A percentile compares a stretch with the other conserved stretches of the same genome.
Evolutionary conservation across 2,797 vertebrate species (phyloP).

Genomic region (Gobio occitaniae): DNA sequence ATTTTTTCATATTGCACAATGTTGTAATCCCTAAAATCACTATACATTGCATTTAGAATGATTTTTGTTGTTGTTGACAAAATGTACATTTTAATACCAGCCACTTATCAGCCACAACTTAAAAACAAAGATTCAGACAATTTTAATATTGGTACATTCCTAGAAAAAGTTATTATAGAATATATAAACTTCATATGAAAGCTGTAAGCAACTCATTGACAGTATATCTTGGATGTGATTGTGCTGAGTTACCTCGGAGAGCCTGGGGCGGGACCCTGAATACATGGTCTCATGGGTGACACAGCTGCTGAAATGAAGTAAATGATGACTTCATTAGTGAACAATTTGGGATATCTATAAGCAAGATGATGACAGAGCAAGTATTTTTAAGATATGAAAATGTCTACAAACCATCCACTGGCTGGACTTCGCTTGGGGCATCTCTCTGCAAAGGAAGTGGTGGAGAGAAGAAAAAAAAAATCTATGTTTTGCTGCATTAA

Average conservation of each 20-base stretch:
- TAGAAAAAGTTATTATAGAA: background rate
- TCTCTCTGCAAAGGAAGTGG: conserved; percentile 52
- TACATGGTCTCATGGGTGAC: conserved; percentile 43
- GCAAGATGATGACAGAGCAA: background rate
- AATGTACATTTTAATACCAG: background rate
- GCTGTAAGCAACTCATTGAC: background rate
- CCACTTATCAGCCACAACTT: background rate
- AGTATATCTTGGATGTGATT: background rate
- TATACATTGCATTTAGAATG: background rate
- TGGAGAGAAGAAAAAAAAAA: background rate
- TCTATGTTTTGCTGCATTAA: background rate
- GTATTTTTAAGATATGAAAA: background rate
- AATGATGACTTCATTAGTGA: background rate
- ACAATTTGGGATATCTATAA: background rate
- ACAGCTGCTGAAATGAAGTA: conserved; percentile 40
- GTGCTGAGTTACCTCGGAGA: conserved; percentile 58
- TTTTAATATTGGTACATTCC: background rate
- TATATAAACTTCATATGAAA: background rate
- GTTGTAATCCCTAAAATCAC: background rate
- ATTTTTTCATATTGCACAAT: background rate
- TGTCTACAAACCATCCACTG: conserved; percentile 38
- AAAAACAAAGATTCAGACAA: background rate
- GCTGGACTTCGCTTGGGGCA: background rate
- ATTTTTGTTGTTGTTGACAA: background rate
- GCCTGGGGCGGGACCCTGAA: conserved; percentile 27